Percentiles rank a stretch among this genome's conserved stretches.
These are phyloP conservation scores for Pardalotus punctatus DNA, from an alignment of 2,113 vertebrate species.

Conservation along the genomic window DNA sequence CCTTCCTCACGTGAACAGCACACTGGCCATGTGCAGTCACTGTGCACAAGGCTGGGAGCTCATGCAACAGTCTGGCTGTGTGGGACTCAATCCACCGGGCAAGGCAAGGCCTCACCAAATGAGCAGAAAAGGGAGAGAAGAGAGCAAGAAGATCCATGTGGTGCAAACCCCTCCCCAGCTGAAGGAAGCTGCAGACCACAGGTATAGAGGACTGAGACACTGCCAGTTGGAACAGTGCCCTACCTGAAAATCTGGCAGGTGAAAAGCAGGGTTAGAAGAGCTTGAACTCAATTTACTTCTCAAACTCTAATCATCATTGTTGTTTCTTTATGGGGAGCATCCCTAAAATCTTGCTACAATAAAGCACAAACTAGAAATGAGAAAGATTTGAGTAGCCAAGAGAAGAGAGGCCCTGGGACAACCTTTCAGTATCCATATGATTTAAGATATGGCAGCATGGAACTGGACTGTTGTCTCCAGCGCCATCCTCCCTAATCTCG, in stretches of 20 bases:
- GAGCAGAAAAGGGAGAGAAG: background rate
- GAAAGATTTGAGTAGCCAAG: background rate
- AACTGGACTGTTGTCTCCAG: background rate
- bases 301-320: background rate
- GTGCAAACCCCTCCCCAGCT: background rate
- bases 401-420: background rate
- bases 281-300: background rate
- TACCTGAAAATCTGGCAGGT: background rate
- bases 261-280: background rate
- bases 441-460: background rate
- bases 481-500: background rate
- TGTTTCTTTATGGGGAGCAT: background rate
- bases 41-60: background rate
- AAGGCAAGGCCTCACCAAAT: background rate
- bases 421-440: background rate
- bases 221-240: background rate
- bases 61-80: rapidly evolving
- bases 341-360: background rate
- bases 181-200: background rate
- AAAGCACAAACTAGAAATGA: background rate
- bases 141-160: background rate
- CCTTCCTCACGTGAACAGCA: background rate
- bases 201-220: background rate
- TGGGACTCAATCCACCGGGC: background rate
- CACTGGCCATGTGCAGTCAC: background rate